Evolutionary conservation across 2,797 vertebrate species (phyloP).

Genomic region (Alectoris magna): DNA sequence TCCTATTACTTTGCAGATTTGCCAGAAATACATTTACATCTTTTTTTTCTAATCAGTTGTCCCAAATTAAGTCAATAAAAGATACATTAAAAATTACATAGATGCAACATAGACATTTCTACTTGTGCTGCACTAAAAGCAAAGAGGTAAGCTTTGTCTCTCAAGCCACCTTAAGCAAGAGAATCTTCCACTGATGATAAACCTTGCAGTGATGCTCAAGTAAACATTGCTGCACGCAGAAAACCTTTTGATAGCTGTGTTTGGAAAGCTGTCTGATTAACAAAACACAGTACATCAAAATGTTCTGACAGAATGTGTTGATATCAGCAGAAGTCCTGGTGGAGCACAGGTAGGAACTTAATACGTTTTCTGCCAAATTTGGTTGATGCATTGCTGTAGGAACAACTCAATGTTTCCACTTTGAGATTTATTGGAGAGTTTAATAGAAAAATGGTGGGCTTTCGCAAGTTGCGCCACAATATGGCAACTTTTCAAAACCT

Average conservation of each 20-base stretch:
- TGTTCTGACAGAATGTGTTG: background rate
- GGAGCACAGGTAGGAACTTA: background rate
- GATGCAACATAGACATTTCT: background rate
- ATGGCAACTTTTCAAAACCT: background rate
- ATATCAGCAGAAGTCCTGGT: background rate
- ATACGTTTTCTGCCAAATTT: background rate
- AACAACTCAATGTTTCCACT: background rate
- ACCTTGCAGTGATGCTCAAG: background rate
- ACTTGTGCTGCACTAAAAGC: background rate
- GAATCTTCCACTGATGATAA: background rate
- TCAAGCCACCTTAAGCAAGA: background rate
- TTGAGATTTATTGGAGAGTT: background rate
- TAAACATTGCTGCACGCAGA: background rate
- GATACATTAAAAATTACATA: background rate
- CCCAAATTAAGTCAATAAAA: background rate
- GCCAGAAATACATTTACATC: background rate
- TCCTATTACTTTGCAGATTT: background rate
- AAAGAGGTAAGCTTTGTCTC: background rate
- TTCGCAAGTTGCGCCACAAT: background rate
- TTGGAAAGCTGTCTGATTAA: constrained; percentile 2
- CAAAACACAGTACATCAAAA: background rate
- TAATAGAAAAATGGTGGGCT: background rate
- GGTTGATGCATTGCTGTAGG: background rate
- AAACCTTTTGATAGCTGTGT: background rate
- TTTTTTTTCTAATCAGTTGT: background rate